Conservation (phyloP, 53 echinoderm and acorn worm species). For the Crossaster papposus region DNA sequence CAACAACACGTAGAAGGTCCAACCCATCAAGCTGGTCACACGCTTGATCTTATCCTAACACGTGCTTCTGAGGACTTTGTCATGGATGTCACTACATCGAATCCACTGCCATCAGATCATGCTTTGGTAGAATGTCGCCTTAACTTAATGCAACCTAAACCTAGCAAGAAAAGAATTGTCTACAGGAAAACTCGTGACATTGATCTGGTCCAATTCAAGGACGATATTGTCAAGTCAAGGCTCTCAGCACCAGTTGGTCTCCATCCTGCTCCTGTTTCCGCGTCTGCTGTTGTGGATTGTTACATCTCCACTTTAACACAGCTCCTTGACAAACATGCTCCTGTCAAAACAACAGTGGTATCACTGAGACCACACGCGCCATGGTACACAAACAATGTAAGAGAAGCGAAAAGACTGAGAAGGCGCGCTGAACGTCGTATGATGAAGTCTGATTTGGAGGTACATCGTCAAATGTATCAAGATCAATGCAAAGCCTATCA, state of each 20-base stretch:
- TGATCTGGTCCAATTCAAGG: slow-evolving; percentile 18
- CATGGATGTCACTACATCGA: not conserved
- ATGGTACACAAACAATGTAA: too few species aligned
- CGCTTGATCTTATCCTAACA: slow-evolving; percentile 52
- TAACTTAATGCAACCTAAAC: slow-evolving; percentile 21
- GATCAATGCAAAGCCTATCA: too few species aligned
- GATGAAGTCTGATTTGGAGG: too few species aligned
- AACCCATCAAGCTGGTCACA: slow-evolving; percentile 58
- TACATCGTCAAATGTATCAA: too few species aligned
- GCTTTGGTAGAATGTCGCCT: slow-evolving; percentile 7
- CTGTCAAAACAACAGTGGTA: not conserved
- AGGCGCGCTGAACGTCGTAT: too few species aligned
- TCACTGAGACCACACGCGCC: slow-evolving; percentile 41
- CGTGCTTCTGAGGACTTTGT: slow-evolving; percentile 25
- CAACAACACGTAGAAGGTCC: slow-evolving; percentile 38
- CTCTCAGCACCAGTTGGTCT: slow-evolving; percentile 19
- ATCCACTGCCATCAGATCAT: slow-evolving; percentile 53
- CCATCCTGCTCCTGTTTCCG: too few species aligned
- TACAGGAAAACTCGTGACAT: slow-evolving; percentile 32
- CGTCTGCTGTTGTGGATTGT: too few species aligned
- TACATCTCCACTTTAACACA: slow-evolving; percentile 23
- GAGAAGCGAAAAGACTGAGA: too few species aligned
- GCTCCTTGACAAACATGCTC: slow-evolving; percentile 51
- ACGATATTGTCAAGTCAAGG: slow-evolving; percentile 40
- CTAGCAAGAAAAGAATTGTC: not conserved